Conservation (phyloP, 2,797 vertebrate species). For the Thunnus albacares region DNA sequence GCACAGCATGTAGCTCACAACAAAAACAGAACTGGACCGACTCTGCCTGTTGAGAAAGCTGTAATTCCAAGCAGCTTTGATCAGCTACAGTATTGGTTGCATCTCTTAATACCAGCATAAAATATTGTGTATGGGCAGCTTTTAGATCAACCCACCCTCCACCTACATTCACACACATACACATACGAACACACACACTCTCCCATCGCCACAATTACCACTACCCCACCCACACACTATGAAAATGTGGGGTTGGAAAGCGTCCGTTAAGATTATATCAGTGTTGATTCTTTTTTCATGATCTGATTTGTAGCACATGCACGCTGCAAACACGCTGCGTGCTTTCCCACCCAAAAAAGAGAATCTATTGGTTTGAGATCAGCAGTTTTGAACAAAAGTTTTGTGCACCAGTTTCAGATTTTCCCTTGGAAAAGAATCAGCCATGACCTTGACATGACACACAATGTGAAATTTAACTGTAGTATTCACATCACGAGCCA, state of each 20-base stretch:
- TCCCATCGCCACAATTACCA: neutral
- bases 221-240: slow-evolving; percentile 18
- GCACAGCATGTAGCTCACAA: slow-evolving; percentile 11
- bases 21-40: slow-evolving; percentile 26
- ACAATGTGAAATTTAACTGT: neutral
- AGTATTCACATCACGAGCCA: neutral
- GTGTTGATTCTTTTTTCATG: slow-evolving; percentile 1
- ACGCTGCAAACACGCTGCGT: neutral
- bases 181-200: neutral
- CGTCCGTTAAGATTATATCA: neutral
- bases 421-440: neutral
- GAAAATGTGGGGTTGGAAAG: slow-evolving; percentile 14
- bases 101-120: slow-evolving; percentile 16
- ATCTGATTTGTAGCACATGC: slow-evolving; percentile 28
- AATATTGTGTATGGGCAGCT: slow-evolving; percentile 16
- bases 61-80: slow-evolving; percentile 15
- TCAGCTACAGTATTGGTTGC: slow-evolving; percentile 18
- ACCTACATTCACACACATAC: neutral
- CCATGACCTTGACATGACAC: neutral
- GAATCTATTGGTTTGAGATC: neutral
- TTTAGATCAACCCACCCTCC: neutral
- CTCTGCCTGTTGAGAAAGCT: slow-evolving; percentile 12
- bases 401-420: neutral
- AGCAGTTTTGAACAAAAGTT: slow-evolving; percentile 9
- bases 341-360: slow-evolving; percentile 8